Percentiles rank a stretch among this genome's conserved stretches.
phyloP scores from a whole-genome alignment of 2,797 vertebrate genomes.

The Tenualosa thibaudeaui region DNA sequence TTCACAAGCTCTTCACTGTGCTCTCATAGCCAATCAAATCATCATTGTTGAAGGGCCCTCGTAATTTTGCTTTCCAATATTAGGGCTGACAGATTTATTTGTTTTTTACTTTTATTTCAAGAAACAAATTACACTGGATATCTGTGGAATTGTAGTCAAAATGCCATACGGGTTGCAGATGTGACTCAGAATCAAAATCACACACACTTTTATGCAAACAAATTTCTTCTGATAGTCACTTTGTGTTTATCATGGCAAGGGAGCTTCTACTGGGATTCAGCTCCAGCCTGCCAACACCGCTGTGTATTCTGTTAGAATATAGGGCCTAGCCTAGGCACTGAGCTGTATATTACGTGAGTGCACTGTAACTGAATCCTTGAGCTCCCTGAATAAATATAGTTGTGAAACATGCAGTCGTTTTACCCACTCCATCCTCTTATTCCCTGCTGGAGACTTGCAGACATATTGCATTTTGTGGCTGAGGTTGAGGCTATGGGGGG shows the following conservation, averaged over 20 bases:
- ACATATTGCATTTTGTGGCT: constrained; percentile 7
- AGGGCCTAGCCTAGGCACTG: background rate
- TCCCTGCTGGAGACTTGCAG: background rate
- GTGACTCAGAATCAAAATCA: background rate
- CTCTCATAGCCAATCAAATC: constrained; percentile 5
- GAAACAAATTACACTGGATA: background rate
- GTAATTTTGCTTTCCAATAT: background rate
- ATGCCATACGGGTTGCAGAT: background rate
- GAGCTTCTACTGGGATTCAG: background rate
- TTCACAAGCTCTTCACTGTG: background rate
- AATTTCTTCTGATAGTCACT: background rate
- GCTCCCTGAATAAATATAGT: constrained; percentile 13
- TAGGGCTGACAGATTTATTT: constrained; percentile 5
- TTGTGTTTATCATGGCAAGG: constrained; percentile 16
- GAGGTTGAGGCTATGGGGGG: background rate
- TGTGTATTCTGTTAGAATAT: background rate
- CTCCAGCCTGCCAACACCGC: constrained; percentile 8
- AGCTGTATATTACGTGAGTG: background rate
- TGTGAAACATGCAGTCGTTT: background rate
- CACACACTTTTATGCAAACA: background rate
- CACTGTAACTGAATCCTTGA: background rate
- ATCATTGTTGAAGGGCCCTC: constrained; percentile 13
- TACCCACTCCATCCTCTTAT: background rate
- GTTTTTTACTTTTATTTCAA: background rate
- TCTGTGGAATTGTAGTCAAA: background rate